Percentiles rank a stretch among this genome's conserved stretches.
phyloP scores from a whole-genome alignment of 2,888 invertebrate species.

The Drosophila paranaensis region DNA sequence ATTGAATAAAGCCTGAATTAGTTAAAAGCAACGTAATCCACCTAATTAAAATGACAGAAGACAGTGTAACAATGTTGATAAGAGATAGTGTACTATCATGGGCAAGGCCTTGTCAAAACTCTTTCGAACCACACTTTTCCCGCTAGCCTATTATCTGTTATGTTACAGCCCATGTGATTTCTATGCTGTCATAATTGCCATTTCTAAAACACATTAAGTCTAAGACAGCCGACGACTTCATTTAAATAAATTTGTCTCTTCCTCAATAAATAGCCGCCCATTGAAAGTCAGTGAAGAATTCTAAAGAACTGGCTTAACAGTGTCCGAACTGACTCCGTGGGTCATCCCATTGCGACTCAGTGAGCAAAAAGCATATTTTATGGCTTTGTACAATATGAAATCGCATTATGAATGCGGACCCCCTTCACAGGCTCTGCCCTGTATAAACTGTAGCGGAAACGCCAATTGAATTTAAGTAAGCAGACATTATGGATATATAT shows the following conservation, averaged over 20 bases:
- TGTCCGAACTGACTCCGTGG: slow-evolving; percentile 3
- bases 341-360: not conserved
- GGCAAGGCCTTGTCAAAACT: not conserved
- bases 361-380: slow-evolving; percentile 70
- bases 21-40: slow-evolving; percentile 54
- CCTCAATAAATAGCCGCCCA: slow-evolving; percentile 70
- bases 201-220: slow-evolving; percentile 72
- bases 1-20: too few species aligned
- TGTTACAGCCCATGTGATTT: slow-evolving; percentile 66
- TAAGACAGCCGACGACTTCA: slow-evolving; percentile 62
- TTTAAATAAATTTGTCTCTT: slow-evolving; percentile 76
- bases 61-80: slow-evolving; percentile 16
- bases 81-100: slow-evolving; percentile 20
- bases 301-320: slow-evolving; percentile 36
- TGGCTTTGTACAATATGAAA: slow-evolving; percentile 65
- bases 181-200: slow-evolving; percentile 75
- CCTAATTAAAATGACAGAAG: slow-evolving; percentile 63
- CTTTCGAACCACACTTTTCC: too few species aligned
- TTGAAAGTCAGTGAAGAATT: slow-evolving; percentile 35
- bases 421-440: not conserved
- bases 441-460: slow-evolving; percentile 67
- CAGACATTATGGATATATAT: slow-evolving; percentile 38
- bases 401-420: slow-evolving; percentile 63
- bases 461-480: slow-evolving; percentile 79
- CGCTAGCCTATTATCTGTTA: slow-evolving; percentile 19